Evolutionary conservation across 2,888 invertebrate genomes (phyloP), one percentile per base, ranked within the genome.

Genomic region (Phragmatobia fuliginosa): DNA sequence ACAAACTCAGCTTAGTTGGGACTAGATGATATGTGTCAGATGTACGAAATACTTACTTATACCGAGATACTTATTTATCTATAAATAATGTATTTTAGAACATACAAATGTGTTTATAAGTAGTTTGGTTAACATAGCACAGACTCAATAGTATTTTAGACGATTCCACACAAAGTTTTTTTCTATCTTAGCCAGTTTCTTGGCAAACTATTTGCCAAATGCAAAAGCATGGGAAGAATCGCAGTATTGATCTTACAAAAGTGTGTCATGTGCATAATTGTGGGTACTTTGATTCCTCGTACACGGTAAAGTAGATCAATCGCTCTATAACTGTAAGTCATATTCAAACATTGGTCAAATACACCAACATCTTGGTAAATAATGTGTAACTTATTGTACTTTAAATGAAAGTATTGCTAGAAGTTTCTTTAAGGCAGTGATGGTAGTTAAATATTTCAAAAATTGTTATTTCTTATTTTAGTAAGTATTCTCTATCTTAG

Each of bases 221-320:
- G 28, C 31, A 56, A 33, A 33, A 33, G 4, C 59, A 28, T 11
- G 21, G 18, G 33, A 60, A 60, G 33, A 60, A 60, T 10, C 11
- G 38, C 41, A 25, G 32, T 67, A 67, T 67, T 38, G 67, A 67
- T 62, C 38, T 52, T 36, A 33, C 25, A 25, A 64, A 68, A 59
- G 68, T 68, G 32, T 68, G 63, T 64, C 63, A 64, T 36, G 36
- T 68, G 62, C 66, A 66, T 59, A 58, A 68, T 68, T 59, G 58
- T 28, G 36, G 32, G 38, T 21, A 25, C 52, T 63, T 63, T 68
- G 63, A 59, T 68, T 63, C 58, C 45, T 59, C 2, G 58, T 63
- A 68, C 25, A 62, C 52, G 7, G 33, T 16, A 59, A 63, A 68
- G 25, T 68, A 59, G 52, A 63, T 59, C 61, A 58, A 63, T 63